Evolutionary conservation across 2,888 invertebrate species (phyloP), one percentile per base, ranked within the genome.

Genomic region (Tigriopus californicus): DNA sequence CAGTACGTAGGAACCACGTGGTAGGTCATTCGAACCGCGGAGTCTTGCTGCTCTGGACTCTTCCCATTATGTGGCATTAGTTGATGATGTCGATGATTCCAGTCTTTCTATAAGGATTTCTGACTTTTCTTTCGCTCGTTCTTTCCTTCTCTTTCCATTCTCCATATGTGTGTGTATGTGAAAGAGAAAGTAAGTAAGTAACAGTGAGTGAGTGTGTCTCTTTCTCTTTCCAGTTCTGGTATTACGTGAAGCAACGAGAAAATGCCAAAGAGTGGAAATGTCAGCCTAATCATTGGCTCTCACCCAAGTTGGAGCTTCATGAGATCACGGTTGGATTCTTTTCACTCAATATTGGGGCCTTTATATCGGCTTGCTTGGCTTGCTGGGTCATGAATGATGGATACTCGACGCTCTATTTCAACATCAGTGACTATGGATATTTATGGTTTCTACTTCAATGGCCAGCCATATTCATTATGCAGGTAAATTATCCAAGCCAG

Each of bases 211-310:
- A 5, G 8, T 8, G 8, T 33, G 33, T 48, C 11, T 54, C 40
- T 33, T 11, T 53, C 53, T 42, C 55, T 52, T 65, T 66, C 22
- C 74, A 83, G 81, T 82, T 81, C 80, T 80, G 80, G 67, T 83
- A 79, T 70, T 83, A 82, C 70, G 73, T 82, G 20, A 73, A 75
- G 1, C 76, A 77, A 67, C 71, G 78, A 1, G 77, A 81, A 65
- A 66, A 70, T 8, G 74, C 82, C 0, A 72, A 79, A 56, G 79
- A 80, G 64, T 83, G 83, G 83, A 83, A 83, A 71, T 79, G 81
- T 63, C 83, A 83, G 67, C 83, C 82, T 0, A 74, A 74, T 47
- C 80, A 80, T 63, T 83, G 80, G 78, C 66, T 83, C 12, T 70
- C 77, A 0, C 78, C 80, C 0, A 79, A 81, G 60, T 69, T 82